Evolutionary conservation across 2,113 vertebrate species (phyloP), one percentile per base, ranked within the genome.

Genomic region (Calonectris borealis): DNA sequence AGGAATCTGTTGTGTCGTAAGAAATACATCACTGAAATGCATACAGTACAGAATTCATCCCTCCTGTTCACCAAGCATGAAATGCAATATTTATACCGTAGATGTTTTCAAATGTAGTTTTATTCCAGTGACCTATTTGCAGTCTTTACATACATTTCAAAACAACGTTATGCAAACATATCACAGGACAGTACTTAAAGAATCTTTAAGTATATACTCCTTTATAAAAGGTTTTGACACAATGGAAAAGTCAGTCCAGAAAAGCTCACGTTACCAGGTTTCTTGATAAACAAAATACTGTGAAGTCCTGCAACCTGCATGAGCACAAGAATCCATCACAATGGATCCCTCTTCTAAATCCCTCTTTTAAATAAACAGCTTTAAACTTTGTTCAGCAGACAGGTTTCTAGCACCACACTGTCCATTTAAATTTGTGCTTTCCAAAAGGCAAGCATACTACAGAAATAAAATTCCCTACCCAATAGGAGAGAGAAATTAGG

Each of bases 211-310:
- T 97, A 97, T 95, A 97, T 82, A 90, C 65, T 95, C 97, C 98
- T 98, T 98, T 98, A 98, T 98, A 98, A 98, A 98, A 98, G 96
- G 97, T 89, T 97, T 96, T 94, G 96, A 92, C 96, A 97, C 92
- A 96, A 42, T 76, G 97, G 78, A 95, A 97, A 93, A 89, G 40
- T 96, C 94, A 95, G 86, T 94, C 95, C 93, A 91, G 78, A 94
- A 94, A 85, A 96, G 93, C 40, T 94, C 91, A 93, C 2, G 58
- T 94, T 96, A 96, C 76, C 83, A 84, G 84, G 88, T 93, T 91
- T 93, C 93, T 86, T 86, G 89, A 95, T 79, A 95, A 94, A 83
- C 69, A 97, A 93, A 97, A 97, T 93, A 91, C 71, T 94, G 89
- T 20, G 71, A 96, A 96, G 65, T 75, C 83, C 82, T 86, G 85